Evolutionary conservation across 1,140 invertebrate species (phyloP).

Genomic region (Micrasema minimum): DNA sequence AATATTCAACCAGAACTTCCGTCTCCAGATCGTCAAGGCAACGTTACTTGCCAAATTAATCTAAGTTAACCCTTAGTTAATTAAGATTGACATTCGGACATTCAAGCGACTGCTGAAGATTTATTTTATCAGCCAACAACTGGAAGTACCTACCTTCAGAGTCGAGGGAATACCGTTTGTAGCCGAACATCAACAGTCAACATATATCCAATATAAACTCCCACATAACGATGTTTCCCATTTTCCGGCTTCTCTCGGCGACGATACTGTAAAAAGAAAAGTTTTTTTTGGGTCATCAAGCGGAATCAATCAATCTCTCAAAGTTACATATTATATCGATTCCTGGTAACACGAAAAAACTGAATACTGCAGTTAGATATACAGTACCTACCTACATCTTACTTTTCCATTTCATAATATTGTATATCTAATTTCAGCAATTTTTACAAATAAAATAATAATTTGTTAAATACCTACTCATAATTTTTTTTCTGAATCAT

Average conservation of each 20-base stretch:
- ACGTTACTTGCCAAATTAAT: constrained; percentile 51
- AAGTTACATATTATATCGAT: neutral
- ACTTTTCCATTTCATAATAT: too few species aligned
- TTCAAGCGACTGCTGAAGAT: constrained; percentile 50
- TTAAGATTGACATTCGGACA: constrained; percentile 52
- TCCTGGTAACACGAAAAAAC: too few species aligned
- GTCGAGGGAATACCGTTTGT: constrained; percentile 15
- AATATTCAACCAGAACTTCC: constrained; percentile 35
- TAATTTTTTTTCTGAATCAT: too few species aligned
- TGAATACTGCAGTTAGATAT: too few species aligned
- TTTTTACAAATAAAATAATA: too few species aligned
- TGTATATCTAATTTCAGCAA: too few species aligned
- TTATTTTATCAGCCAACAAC: constrained; percentile 38
- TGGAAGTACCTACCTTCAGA: neutral
- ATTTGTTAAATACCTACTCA: too few species aligned
- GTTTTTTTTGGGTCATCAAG: constrained; percentile 22
- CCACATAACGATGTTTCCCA: constrained; percentile 14
- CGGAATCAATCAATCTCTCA: constrained; percentile 19
- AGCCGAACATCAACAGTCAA: neutral
- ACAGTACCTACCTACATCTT: too few species aligned
- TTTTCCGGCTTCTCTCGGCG: neutral
- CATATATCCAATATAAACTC: neutral
- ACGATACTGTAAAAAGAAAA: neutral
- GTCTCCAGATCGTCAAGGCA: constrained; percentile 46
- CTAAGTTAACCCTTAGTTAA: constrained; percentile 52